Evolutionary conservation across 2,888 invertebrate species (phyloP), one percentile per base, ranked within the genome.

Genomic region (Drosophila nr. fundita): DNA sequence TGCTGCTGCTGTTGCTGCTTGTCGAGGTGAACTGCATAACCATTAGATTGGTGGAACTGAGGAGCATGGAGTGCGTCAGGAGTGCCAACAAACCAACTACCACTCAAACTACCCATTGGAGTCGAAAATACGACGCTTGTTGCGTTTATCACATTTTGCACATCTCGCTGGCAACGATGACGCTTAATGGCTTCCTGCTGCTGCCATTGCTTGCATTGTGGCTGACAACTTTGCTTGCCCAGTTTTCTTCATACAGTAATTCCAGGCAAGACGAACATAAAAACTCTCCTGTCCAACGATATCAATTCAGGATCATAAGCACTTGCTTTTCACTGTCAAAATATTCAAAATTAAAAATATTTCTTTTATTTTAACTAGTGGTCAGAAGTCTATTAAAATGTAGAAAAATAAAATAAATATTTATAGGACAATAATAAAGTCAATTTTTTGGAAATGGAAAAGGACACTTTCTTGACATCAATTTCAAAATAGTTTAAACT

Each of bases 131-230:
- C 65, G 66, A 54, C 58, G 74, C 74, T 75, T 69, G 80, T 85
- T 80, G 77, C 73, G 77, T 83, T 83, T 83, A 82, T 85, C 87
- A 87, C 82, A 80, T 80, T 78, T 75, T 70, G 87, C 73, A 66
- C 76, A 80, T 68, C 80, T 72, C 57, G 58, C 52, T 60, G 55
- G 53, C 71, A 64, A 73, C 71, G 59, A 62, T 72, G 66, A 62
- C 72, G 68, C 78, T 84, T 82, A 85, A 85, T 87, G 80, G 80
- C 67, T 87, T 87, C 78, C 88, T 80, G 70, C 65, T 68, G 68
- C 67, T 68, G 61, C 68, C 59, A 53, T 48, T 66, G 58, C 45
- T 38, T 57, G 53, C 59, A 59, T 55, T 78, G 65, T 52, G 68
- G 38, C 70, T 67, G 71, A 72, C 70, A 75, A 64, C 69, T 70